Percentiles rank a stretch among this genome's conserved stretches.
Evolutionary conservation across 2,888 invertebrate genomes (phyloP).

Genomic region (Phortica magna): DNA sequence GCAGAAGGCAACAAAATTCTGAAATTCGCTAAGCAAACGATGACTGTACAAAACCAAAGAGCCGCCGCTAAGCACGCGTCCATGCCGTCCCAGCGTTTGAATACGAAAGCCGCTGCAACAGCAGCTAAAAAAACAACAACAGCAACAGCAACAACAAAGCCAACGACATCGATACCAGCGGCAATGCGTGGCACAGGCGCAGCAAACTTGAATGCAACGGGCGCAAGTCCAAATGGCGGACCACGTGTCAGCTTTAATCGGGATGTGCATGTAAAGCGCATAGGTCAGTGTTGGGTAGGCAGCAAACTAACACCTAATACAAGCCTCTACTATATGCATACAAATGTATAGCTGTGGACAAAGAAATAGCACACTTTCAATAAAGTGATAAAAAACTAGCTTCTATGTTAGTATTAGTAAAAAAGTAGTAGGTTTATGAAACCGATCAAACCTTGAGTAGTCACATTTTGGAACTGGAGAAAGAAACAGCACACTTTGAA

Average conservation of each 20-base stretch:
- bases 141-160: slow-evolving; percentile 24
- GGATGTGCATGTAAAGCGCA: slow-evolving; percentile 93
- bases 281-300: slow-evolving; percentile 82
- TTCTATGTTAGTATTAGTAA: too few relatives aligned
- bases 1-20: slow-evolving; percentile 48
- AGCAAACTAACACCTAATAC: too few relatives aligned
- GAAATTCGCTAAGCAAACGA: slow-evolving; percentile 54
- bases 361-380: too few relatives aligned
- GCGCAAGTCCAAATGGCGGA: slow-evolving; percentile 79
- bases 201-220: slow-evolving; percentile 47
- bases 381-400: too few relatives aligned
- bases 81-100: slow-evolving; percentile 36
- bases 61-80: slow-evolving; percentile 47
- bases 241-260: slow-evolving; percentile 92
- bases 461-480: too few relatives aligned
- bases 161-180: slow-evolving; percentile 5
- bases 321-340: too few relatives aligned
- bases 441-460: too few relatives aligned
- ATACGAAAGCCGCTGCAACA: slow-evolving; percentile 40
- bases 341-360: too few relatives aligned
- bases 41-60: slow-evolving; percentile 61
- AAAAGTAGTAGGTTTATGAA: too few relatives aligned
- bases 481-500: too few relatives aligned
- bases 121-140: slow-evolving; percentile 42
- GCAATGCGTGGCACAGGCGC: slow-evolving; percentile 43